Conservation (phyloP, 2,113 vertebrate species). For the Dascyllus trimaculatus region DNA sequence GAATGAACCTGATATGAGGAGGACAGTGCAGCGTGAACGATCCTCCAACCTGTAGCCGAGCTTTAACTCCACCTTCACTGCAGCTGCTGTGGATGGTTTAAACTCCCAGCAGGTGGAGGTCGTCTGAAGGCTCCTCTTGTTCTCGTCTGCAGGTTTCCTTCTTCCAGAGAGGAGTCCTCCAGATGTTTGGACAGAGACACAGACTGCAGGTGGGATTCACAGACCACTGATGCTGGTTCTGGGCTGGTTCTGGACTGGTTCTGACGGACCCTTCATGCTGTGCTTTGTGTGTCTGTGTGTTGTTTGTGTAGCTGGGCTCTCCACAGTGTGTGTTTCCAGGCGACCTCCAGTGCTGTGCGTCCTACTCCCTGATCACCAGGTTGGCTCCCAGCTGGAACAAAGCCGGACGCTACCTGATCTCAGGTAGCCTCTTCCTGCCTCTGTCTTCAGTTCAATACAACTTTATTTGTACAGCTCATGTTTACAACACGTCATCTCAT, state of each 20-base stretch:
- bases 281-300: slow-evolving; percentile 28
- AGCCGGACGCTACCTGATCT: slow-evolving; percentile 88
- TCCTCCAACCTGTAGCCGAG: too few species aligned
- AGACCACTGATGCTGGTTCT: too few species aligned
- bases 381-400: slow-evolving; percentile 92
- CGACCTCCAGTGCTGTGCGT: slow-evolving; percentile 89
- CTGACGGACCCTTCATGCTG: too few species aligned
- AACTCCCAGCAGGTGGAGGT: background rate
- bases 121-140: background rate
- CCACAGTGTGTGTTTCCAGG: slow-evolving; percentile 84
- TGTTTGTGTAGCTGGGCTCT: slow-evolving; percentile 80
- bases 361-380: slow-evolving; percentile 86
- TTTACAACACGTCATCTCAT: too few species aligned
- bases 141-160: slow-evolving; percentile 82
- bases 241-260: too few species aligned
- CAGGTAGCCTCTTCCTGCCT: too few species aligned
- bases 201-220: slow-evolving; percentile 87
- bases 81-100: too few species aligned
- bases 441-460: too few species aligned
- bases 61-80: too few species aligned
- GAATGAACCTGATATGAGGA: too few species aligned
- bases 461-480: too few species aligned
- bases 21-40: too few species aligned
- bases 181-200: slow-evolving; percentile 82
- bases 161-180: slow-evolving; percentile 87